Conservation (phyloP, 2,797 vertebrate species). For the Halcyon leucocephala region DNA sequence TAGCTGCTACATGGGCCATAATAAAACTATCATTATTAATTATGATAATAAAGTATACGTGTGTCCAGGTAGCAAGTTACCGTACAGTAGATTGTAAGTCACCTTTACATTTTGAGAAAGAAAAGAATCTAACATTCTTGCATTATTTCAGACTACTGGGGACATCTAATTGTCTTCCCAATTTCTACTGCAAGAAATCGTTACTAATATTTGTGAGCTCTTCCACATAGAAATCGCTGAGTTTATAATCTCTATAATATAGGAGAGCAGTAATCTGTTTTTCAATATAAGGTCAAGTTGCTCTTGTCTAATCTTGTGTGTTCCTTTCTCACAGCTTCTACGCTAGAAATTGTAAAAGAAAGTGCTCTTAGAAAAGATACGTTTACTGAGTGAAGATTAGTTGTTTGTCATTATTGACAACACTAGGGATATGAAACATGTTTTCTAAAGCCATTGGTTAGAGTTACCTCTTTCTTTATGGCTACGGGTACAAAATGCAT, state of each 20-base stretch:
- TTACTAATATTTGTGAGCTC: slow-evolving; percentile 31
- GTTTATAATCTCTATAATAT: slow-evolving; percentile 54
- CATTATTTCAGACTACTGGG: not conserved
- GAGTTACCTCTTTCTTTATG: not conserved
- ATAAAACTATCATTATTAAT: slow-evolving; percentile 76
- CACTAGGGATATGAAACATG: not conserved
- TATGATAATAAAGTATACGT: slow-evolving; percentile 31
- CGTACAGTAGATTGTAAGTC: slow-evolving; percentile 22
- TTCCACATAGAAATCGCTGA: slow-evolving; percentile 33
- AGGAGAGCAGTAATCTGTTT: slow-evolving; percentile 52
- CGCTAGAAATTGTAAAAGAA: slow-evolving; percentile 30
- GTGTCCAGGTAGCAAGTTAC: slow-evolving; percentile 42
- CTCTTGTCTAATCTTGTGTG: slow-evolving; percentile 32
- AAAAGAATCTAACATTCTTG: not conserved
- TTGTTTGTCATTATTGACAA: slow-evolving; percentile 36
- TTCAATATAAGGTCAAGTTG: slow-evolving; percentile 62
- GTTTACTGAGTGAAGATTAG: slow-evolving; percentile 41
- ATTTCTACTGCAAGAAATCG: slow-evolving; percentile 13
- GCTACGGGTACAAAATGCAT: not conserved
- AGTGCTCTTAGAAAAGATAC: not conserved
- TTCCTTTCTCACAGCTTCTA: slow-evolving; percentile 30
- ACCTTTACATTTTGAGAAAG: slow-evolving; percentile 31
- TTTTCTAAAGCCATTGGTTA: slow-evolving; percentile 30
- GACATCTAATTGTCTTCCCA: slow-evolving; percentile 34
- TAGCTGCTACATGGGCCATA: slow-evolving; percentile 62